Conservation (phyloP, 92 coral and sea anemone species). For the Epizoanthus rinbou region DNA sequence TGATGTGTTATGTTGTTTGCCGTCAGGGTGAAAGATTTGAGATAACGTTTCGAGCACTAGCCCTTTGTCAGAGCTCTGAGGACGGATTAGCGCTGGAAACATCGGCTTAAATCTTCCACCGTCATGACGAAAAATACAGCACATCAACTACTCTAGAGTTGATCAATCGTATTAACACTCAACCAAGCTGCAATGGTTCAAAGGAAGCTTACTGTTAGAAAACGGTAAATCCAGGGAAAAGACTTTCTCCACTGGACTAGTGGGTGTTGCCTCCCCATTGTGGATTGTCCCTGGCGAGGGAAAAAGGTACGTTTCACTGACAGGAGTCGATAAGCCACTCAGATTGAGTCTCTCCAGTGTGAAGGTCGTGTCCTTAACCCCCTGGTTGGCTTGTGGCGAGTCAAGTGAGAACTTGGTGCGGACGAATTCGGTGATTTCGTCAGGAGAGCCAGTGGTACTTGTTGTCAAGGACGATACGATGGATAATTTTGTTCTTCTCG, state of each 20-base stretch:
- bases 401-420: not conserved
- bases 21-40: too few relatives aligned
- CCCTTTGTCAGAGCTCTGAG: too few relatives aligned
- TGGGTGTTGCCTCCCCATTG: not conserved
- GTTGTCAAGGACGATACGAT: not conserved
- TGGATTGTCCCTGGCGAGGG: not conserved
- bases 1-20: too few relatives aligned
- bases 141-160: too few relatives aligned
- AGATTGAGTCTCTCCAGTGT: not conserved
- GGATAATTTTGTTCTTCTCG: not conserved
- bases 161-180: too few relatives aligned
- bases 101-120: too few relatives aligned
- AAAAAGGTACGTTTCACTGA: not conserved
- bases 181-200: too few relatives aligned
- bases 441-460: not conserved
- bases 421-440: not conserved
- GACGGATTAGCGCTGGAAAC: too few relatives aligned
- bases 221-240: slow-evolving; percentile 30
- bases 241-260: not conserved
- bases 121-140: too few relatives aligned
- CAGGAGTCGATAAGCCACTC: slow-evolving; percentile 29
- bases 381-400: not conserved
- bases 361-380: not conserved
- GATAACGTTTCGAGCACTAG: too few relatives aligned
- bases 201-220: slow-evolving; percentile 12